phyloP scores from a whole-genome alignment of 2,797 vertebrate genomes.

The Chelmon rostratus region DNA sequence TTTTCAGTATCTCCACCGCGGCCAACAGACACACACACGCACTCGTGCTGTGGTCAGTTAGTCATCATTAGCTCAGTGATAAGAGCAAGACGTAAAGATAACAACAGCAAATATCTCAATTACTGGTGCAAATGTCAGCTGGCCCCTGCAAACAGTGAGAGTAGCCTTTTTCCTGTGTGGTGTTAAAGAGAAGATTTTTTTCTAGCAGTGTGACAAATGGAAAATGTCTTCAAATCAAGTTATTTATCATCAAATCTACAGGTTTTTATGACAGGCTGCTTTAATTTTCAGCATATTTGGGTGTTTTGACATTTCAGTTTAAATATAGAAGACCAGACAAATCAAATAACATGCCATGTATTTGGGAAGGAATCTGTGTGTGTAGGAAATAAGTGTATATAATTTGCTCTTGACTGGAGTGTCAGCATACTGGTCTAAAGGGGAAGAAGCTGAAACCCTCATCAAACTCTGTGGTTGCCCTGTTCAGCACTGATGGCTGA shows the following conservation, averaged over 20 bases:
- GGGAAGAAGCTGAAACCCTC: not conserved
- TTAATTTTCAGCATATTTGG: no score
- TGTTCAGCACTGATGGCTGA: slow-evolving; percentile 24
- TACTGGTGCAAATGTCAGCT: slow-evolving; percentile 7
- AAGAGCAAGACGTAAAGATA: slow-evolving; percentile 46
- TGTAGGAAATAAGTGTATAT: not conserved
- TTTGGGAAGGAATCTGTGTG: not conserved
- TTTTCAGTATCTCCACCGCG: slow-evolving; percentile 22
- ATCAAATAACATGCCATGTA: not conserved
- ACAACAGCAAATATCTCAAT: slow-evolving; percentile 25
- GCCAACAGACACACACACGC: not conserved
- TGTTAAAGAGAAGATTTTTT: not conserved
- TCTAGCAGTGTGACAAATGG: not conserved
- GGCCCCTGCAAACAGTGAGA: slow-evolving; percentile 27
- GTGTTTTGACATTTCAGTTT: not conserved
- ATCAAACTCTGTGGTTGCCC: not conserved
- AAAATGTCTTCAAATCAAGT: not conserved
- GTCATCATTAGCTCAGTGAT: slow-evolving; percentile 53
- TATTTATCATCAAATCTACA: slow-evolving; percentile 5
- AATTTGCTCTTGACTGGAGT: not conserved
- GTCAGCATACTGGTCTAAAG: not conserved
- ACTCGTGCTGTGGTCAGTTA: slow-evolving; percentile 18
- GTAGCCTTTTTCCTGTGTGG: slow-evolving; percentile 2
- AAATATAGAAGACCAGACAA: not conserved
- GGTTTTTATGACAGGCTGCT: no score